Base-by-base conservation (phyloP, 2,797 vertebrate species). In the Pipistrellus nathusii region DNA sequence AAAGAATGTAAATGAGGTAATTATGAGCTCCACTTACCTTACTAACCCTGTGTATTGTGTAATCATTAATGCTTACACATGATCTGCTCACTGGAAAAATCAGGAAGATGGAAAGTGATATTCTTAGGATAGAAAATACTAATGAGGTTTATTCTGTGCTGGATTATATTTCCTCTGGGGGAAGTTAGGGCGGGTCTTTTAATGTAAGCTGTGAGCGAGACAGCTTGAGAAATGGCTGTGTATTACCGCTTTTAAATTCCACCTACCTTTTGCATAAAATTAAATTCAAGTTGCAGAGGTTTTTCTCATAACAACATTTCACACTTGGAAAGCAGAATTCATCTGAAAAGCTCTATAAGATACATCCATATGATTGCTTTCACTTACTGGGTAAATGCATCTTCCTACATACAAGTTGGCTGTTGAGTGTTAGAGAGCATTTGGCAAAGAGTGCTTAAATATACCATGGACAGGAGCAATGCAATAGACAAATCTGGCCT, bases 21-120 rank as follows among this genome's bases (percentile, higher is more conserved):
- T 96, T 97, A 97, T 80, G 89, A 97, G 86, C 76, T 97, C 84
- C 51, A 80, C 89, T 97, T 97, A 96, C 89, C 94, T 97, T 98
- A 86, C 95, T 97, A 95, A 97, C 89, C 85, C 72, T 11, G 10
- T 94, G 87, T 71, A 94, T 81, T 95, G 85, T 91, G 72, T 72
- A 73, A 93, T 95, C 91, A 92, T 94, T 93, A 95, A 94, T 73
- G 81, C 62, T 84, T 78, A 80, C 92, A 87, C 85, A 85, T 93
- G 86, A 97, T 95, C 90, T 94, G 87, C 95, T 86, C 64, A 38
- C 69, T 87, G 94, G 95, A 96, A 92, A 93, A 94, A 55, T 88
- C 90, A 81, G 64, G 84, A 71, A 27, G 66, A 93, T 48, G 82
- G 94, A 69, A 78, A 89, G 66, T 20, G 76, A 69, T 27, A 0